Percentiles rank a stretch among this genome's conserved stretches.
Conservation (phyloP, 2,113 vertebrate species). For the Pyrgilauda ruficollis region DNA sequence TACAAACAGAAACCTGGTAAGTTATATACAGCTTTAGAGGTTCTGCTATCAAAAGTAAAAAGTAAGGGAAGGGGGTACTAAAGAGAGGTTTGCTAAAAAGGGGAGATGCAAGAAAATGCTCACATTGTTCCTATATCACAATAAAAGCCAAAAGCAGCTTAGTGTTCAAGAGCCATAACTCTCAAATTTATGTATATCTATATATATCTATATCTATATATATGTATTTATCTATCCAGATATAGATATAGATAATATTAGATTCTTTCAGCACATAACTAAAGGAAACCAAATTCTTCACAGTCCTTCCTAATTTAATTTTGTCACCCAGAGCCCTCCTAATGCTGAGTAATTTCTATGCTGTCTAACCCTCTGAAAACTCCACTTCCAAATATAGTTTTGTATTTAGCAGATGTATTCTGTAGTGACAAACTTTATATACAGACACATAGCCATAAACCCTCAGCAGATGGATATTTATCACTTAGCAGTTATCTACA, state of each 20-base stretch:
- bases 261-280: background rate
- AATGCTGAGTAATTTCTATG: background rate
- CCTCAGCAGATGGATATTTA: background rate
- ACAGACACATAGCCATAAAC: background rate
- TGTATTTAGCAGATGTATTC: background rate
- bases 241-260: background rate
- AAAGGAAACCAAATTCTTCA: background rate
- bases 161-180: background rate
- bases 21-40: background rate
- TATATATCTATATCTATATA: too few relatives aligned
- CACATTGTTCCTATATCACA: background rate
- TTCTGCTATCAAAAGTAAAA: background rate
- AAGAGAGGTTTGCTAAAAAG: background rate
- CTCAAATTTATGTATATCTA: too few relatives aligned
- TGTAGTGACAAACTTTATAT: background rate
- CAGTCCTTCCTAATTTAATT: background rate
- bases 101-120: background rate
- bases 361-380: background rate
- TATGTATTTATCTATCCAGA: too few relatives aligned
- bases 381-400: background rate
- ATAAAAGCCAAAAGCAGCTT: background rate
- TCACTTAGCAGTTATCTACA: background rate
- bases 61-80: background rate
- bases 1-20: background rate
- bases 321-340: background rate